Evolutionary conservation across 1,140 invertebrate species (phyloP).

Genomic region (Nasonia longicornis): DNA sequence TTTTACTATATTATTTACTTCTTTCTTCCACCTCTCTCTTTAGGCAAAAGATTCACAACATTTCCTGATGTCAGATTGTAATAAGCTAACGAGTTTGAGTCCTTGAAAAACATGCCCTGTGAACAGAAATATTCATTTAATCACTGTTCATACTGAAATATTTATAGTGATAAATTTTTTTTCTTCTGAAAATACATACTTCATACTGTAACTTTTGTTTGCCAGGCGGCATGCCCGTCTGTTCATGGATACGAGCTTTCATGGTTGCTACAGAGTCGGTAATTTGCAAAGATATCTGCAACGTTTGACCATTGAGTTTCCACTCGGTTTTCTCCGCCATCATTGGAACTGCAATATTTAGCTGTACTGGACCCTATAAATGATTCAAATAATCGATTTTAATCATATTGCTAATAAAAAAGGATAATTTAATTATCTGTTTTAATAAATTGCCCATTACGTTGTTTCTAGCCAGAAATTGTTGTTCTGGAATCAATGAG

Average conservation of each 20-base stretch:
- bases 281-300: constrained; percentile 84
- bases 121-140: constrained; percentile 37
- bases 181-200: constrained; percentile 67
- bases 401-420: not conserved
- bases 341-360: constrained; percentile 85
- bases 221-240: constrained; percentile 92
- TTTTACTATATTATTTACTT: constrained; percentile 77
- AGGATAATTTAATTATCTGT: not conserved
- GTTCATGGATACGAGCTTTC: constrained; percentile 91
- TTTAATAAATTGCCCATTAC: constrained; percentile 48
- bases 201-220: constrained; percentile 97
- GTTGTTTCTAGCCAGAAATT: constrained; percentile 81
- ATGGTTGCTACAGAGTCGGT: constrained; percentile 86
- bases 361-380: constrained; percentile 76
- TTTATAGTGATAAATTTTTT: not conserved
- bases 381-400: not conserved
- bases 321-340: constrained; percentile 93
- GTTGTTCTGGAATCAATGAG: constrained; percentile 87
- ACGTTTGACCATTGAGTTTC: constrained; percentile 92
- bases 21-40: constrained; percentile 97
- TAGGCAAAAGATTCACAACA: constrained; percentile 89
- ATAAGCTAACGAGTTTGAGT: constrained; percentile 93
- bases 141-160: not conserved
- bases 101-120: constrained; percentile 97
- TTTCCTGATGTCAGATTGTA: constrained; percentile 92